A percentile compares a stretch with the other conserved stretches of the same genome.
phyloP scores from a whole-genome alignment of 2,113 vertebrate genomes.

The Vimba vimba region DNA sequence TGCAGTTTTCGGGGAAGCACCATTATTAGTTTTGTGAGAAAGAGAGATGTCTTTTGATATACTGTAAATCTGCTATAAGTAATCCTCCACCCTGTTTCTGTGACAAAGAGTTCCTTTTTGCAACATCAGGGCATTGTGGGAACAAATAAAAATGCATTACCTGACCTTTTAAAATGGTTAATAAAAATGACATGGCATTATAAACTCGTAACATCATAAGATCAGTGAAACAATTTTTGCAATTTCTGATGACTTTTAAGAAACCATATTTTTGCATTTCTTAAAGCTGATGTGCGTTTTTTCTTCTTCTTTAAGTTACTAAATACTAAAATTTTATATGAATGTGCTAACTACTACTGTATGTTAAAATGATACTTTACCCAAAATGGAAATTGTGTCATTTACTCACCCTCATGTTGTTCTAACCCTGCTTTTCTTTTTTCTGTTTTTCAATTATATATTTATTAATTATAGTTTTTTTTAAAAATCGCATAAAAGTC shows the following conservation, averaged over 20 bases:
- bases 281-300: background rate
- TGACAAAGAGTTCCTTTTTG: conserved; percentile 1
- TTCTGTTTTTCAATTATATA: background rate
- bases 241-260: background rate
- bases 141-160: conserved; percentile 13
- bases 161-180: background rate
- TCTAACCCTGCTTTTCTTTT: background rate
- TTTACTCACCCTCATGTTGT: background rate
- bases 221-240: background rate
- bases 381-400: background rate
- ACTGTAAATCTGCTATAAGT: background rate
- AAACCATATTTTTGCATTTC: background rate
- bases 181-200: background rate
- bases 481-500: too few species aligned
- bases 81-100: background rate
- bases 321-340: too few species aligned
- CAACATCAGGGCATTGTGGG: background rate
- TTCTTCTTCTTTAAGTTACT: too few species aligned
- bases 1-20: background rate
- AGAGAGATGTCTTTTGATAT: background rate
- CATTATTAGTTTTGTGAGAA: conserved; percentile 19
- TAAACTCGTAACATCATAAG: background rate
- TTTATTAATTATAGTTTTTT: too few species aligned
- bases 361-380: background rate
- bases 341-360: background rate